Conservation (phyloP, 2,888 invertebrate species). For the Torymus texanus region DNA sequence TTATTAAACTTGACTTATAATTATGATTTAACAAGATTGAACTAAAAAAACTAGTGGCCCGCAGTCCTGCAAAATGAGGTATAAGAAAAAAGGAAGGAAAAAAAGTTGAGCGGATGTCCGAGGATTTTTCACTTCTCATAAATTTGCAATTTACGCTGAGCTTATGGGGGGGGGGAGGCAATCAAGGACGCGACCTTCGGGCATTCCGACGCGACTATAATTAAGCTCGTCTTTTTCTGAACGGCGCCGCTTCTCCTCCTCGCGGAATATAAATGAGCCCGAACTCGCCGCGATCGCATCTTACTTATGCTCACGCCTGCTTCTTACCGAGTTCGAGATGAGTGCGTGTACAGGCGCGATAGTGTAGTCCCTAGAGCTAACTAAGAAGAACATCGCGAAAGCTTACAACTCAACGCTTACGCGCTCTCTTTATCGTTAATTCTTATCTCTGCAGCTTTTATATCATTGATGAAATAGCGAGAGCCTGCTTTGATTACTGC, state of each 20-base stretch:
- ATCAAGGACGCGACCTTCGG: constrained; percentile 39
- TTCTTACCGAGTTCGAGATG: constrained; percentile 7
- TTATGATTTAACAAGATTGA: too few relatives aligned
- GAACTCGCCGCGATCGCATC: background rate
- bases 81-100: background rate
- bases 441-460: constrained; percentile 16
- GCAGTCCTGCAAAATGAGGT: too few relatives aligned
- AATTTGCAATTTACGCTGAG: background rate
- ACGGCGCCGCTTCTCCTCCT: background rate
- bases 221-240: constrained; percentile 29
- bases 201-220: background rate
- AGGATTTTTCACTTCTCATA: constrained; percentile 10
- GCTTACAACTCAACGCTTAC: background rate
- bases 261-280: constrained; percentile 38
- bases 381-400: background rate
- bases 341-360: background rate
- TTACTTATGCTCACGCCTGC: background rate
- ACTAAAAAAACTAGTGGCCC: too few relatives aligned
- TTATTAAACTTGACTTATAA: too few relatives aligned
- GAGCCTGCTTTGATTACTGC: background rate
- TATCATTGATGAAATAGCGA: constrained; percentile 31
- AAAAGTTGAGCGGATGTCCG: background rate
- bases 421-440: constrained; percentile 23
- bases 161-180: background rate
- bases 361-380: background rate